phyloP scores from a whole-genome alignment of 2,113 vertebrate species.

The Lepidothrix coronata region DNA sequence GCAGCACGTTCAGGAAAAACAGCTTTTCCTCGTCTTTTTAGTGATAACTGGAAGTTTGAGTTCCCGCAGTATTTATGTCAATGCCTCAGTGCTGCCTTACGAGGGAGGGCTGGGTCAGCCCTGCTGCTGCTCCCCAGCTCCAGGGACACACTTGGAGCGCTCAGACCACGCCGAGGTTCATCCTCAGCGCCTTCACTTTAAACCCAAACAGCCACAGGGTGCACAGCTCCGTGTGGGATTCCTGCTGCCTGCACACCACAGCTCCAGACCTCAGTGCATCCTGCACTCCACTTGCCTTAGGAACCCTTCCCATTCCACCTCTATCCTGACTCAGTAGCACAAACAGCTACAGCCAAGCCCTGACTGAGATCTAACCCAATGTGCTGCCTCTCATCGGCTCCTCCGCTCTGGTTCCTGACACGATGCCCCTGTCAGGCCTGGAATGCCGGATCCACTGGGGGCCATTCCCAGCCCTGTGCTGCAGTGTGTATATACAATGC shows the following conservation, averaged over 20 bases:
- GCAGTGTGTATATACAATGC: neutral
- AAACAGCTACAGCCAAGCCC: neutral
- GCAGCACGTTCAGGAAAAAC: neutral
- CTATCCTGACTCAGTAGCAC: fast-evolving
- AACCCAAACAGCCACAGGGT: neutral
- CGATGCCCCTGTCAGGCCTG: neutral
- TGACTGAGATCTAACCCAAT: fast-evolving
- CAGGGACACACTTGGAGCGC: neutral
- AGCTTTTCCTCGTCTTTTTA: neutral
- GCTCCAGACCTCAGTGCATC: neutral
- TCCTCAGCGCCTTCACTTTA: neutral
- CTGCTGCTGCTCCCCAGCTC: neutral
- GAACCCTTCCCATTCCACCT: neutral
- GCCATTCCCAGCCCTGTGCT: neutral
- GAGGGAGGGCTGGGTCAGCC: neutral
- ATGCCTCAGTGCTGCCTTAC: neutral
- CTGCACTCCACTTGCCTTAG: neutral
- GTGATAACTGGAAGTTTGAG: neutral
- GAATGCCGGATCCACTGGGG: slow-evolving; percentile 33
- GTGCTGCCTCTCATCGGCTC: neutral
- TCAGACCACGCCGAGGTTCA: neutral
- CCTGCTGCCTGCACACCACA: neutral
- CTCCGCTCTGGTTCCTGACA: neutral
- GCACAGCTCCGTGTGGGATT: fast-evolving
- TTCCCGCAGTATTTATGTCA: neutral